Evolutionary conservation across 1,140 invertebrate genomes (phyloP).

Genomic region (Bursaphelenchus mucronatus): DNA sequence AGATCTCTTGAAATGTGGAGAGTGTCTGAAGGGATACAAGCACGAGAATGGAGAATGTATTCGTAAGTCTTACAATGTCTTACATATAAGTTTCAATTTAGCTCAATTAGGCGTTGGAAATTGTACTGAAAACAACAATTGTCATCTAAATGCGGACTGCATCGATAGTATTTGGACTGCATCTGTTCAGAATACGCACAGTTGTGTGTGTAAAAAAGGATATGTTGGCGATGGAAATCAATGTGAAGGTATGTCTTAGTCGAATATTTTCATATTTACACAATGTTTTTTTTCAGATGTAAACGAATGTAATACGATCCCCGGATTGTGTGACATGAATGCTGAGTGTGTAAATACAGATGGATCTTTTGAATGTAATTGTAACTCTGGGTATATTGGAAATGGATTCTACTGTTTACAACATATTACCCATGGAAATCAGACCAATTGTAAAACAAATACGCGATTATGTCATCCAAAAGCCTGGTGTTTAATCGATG

Average conservation of each 20-base stretch:
- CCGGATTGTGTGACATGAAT: conserved; percentile 89
- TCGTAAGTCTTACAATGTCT: conserved; percentile 27
- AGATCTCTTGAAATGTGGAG: conserved; percentile 54
- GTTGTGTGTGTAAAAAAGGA: conserved; percentile 51
- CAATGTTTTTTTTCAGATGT: conserved; percentile 71
- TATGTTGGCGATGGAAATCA: conserved; percentile 53
- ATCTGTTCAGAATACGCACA: conserved; percentile 44
- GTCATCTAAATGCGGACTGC: conserved; percentile 54
- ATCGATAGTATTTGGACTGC: conserved; percentile 31
- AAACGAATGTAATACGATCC: conserved; percentile 82
- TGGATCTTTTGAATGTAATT: conserved; percentile 88
- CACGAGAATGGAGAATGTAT: conserved; percentile 53
- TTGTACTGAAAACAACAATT: conserved; percentile 50
- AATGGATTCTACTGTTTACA: conserved; percentile 67
- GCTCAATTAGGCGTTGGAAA: conserved; percentile 41
- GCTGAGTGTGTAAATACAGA: conserved; percentile 91
- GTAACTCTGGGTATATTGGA: conserved; percentile 85
- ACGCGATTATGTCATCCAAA: conserved; percentile 36
- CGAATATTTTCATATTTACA: conserved; percentile 13
- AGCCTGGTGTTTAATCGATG: conserved; percentile 37
- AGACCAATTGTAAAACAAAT: conserved; percentile 35
- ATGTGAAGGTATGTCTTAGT: conserved; percentile 48
- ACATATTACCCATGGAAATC: conserved; percentile 2
- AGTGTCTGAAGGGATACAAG: conserved; percentile 50
- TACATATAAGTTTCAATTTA: conserved; percentile 28